Conservation (phyloP, 92 coral and sea anemone species). For the Chrysogorgia sp. region DNA sequence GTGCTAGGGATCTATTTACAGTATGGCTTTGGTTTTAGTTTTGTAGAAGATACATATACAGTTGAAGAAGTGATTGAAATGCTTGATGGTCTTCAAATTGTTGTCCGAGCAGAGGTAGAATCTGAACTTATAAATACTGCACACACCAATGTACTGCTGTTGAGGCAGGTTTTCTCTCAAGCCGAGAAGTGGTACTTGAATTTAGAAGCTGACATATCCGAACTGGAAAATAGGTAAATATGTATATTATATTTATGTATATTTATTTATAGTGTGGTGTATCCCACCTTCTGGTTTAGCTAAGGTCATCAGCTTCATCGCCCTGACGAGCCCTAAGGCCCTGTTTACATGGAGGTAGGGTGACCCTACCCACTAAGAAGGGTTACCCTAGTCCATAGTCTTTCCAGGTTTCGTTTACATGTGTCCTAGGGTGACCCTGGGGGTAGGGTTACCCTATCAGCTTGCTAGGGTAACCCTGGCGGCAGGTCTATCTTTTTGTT, state of each 20-base stretch:
- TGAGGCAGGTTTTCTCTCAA: conserved; percentile 89
- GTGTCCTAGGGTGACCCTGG: too few species aligned
- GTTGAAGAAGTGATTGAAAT: conserved; percentile 97
- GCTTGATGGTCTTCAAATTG: conserved; percentile 93
- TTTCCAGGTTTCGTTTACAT: too few species aligned
- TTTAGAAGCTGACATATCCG: conserved; percentile 96
- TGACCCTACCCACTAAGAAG: too few species aligned
- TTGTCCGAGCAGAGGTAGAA: conserved; percentile 95
- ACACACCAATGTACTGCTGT: conserved; percentile 89
- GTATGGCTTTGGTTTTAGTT: conserved; percentile 47
- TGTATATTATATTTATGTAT: background rate
- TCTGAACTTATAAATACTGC: conserved; percentile 95
- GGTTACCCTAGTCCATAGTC: too few species aligned
- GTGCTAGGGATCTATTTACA: background rate
- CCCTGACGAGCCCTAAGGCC: too few species aligned
- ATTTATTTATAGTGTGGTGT: background rate
- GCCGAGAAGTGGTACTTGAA: conserved; percentile 99
- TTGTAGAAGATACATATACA: conserved; percentile 97
- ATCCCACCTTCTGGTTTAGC: background rate
- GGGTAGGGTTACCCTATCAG: too few species aligned
- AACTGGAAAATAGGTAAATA: conserved; percentile 91
- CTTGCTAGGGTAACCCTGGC: too few species aligned
- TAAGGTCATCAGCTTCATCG: too few species aligned
- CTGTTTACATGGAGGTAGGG: too few species aligned
- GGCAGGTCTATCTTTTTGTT: too few species aligned